Evolutionary conservation across 2,113 vertebrate species (phyloP).

Genomic region (Passer domesticus): DNA sequence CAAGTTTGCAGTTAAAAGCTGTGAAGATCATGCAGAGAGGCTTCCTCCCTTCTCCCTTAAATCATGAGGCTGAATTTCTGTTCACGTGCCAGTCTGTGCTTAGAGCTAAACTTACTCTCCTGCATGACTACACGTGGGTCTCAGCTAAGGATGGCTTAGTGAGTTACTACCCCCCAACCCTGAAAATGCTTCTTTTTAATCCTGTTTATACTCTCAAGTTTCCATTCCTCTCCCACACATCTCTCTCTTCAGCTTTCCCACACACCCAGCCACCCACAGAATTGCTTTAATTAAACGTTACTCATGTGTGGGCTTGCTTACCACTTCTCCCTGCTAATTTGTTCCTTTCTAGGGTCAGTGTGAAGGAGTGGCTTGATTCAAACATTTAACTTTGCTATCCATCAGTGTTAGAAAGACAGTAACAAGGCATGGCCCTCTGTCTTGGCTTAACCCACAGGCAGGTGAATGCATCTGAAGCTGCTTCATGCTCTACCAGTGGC

Average conservation of each 20-base stretch:
- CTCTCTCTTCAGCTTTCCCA: background rate
- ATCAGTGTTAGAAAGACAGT: background rate
- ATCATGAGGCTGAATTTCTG: background rate
- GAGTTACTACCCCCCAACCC: background rate
- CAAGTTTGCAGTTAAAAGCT: background rate
- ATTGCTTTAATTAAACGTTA: conserved; percentile 25
- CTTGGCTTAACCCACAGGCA: background rate
- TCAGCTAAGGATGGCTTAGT: background rate
- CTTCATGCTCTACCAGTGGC: background rate
- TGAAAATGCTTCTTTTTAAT: background rate
- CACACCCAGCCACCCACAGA: background rate
- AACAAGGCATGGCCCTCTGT: background rate
- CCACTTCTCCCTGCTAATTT: background rate
- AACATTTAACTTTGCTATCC: background rate
- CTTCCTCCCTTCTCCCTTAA: background rate
- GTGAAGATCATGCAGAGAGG: no score
- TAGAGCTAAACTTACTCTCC: background rate
- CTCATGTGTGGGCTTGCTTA: background rate
- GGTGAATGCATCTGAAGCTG: background rate
- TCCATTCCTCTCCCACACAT: background rate
- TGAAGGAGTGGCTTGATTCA: background rate
- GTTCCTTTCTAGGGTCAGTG: background rate
- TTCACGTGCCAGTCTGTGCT: background rate
- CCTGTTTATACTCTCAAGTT: conserved; percentile 1
- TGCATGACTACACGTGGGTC: background rate